Evolutionary conservation across 2,797 vertebrate genomes (phyloP), one percentile per base, ranked within the genome.

Genomic region (Muscicapa striata): DNA sequence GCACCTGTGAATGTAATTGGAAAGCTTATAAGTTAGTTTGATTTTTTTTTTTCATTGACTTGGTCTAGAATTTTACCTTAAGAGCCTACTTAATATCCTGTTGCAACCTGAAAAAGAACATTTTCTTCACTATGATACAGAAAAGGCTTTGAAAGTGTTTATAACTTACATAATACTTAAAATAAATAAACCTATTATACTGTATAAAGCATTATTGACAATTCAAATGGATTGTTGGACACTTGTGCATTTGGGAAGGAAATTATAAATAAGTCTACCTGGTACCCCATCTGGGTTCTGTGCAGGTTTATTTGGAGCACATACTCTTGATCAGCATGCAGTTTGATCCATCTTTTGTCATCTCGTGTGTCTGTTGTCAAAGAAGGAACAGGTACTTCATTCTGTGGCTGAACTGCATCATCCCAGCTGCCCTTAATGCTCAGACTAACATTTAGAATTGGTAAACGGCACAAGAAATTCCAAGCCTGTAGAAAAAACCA

Each of bases 271-370:
- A 76, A 89, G 68, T 58, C 11, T 97, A 99, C 99, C 99, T 98
- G 99, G 94, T 98, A 98, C 57, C 98, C 98, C 68, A 91, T 38
- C 93, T 97, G 98, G 95, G 98, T 93, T 95, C 99, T 98, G 63
- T 97, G 98, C 97, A 99, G 96, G 11, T 98, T 97, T 96, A 99
- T 98, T 96, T 99, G 99, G 78, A 99, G 98, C 77, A 99, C 99
- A 82, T 99, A 99, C 97, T 99, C 99, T 95, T 99, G 99, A 97
- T 99, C 99, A 36, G 99, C 98, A 22, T 99, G 98, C 89, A 99
- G 97, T 4, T 88, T 95, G 96, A 99, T 95, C 99, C 99, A 99
- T 92, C 96, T 98, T 96, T 97, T 98, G 69, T 98, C 97, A 32
- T 98, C 98, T 87, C 98, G 97, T 6, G 96, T 86, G 94, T 97